A percentile compares a stretch with the other conserved stretches of the same genome.
Conservation (phyloP, 2,888 invertebrate species). For the Erannis defoliaria region DNA sequence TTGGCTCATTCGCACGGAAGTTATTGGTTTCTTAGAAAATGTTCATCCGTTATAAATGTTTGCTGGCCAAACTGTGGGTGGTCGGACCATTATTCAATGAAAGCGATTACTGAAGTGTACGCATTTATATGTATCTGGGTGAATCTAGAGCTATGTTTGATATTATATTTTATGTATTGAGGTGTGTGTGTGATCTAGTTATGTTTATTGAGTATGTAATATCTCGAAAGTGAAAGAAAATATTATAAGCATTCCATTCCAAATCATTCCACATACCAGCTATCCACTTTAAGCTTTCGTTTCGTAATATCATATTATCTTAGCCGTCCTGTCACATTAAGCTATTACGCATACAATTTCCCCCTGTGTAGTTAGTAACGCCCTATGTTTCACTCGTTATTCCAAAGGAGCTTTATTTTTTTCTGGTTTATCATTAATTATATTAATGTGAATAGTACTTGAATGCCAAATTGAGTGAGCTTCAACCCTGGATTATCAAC, state of each 20-base stretch:
- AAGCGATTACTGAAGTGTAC: constrained; percentile 36
- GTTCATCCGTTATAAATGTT: constrained; percentile 62
- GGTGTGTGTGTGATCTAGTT: constrained; percentile 30
- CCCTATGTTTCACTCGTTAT: too few relatives aligned
- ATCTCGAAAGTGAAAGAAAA: constrained; percentile 21
- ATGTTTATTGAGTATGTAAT: constrained; percentile 15
- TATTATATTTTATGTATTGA: constrained; percentile 36
- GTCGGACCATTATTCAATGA: constrained; percentile 59
- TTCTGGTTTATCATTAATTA: too few relatives aligned
- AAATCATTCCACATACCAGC: constrained; percentile 13
- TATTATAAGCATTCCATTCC: constrained; percentile 14
- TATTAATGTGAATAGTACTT: too few relatives aligned
- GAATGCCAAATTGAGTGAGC: too few relatives aligned
- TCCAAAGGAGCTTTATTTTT: too few relatives aligned
- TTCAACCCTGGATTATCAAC: too few relatives aligned
- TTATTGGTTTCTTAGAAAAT: constrained; percentile 60
- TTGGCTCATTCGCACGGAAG: constrained; percentile 61
- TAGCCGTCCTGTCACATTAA: too few relatives aligned
- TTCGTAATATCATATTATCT: too few relatives aligned
- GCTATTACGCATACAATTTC: too few relatives aligned
- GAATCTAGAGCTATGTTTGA: constrained; percentile 20
- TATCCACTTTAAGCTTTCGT: too few relatives aligned
- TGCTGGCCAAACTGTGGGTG: constrained; percentile 61
- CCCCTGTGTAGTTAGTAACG: too few relatives aligned
- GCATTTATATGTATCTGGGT: constrained; percentile 5